phyloP scores from a whole-genome alignment of 64 coral and sea anemone genomes.

The Trachythela sp. region DNA sequence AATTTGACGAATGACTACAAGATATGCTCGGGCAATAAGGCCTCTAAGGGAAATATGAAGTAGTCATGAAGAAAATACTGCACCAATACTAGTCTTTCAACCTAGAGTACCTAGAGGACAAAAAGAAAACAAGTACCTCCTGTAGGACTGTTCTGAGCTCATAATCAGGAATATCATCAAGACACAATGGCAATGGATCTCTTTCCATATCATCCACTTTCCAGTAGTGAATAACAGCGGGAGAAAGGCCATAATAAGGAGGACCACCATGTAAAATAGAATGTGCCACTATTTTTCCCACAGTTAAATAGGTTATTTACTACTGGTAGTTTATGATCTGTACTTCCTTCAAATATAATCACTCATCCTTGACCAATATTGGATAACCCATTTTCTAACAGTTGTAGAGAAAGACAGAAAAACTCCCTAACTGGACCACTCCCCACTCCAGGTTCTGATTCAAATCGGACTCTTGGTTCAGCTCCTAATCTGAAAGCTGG shows the following conservation, averaged over 20 bases:
- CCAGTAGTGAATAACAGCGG: not conserved
- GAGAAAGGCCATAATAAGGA: not conserved
- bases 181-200: not conserved
- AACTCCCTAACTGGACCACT: not conserved
- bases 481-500: not conserved
- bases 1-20: too few relatives aligned
- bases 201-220: not conserved
- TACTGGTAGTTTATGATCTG: not conserved
- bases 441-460: not conserved
- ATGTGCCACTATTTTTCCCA: not conserved
- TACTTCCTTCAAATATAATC: not conserved
- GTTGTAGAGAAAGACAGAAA: not conserved
- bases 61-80: not conserved
- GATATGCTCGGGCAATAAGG: too few relatives aligned
- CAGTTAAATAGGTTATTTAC: not conserved
- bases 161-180: not conserved
- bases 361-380: not conserved
- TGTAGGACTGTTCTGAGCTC: not conserved
- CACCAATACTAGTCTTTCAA: not conserved
- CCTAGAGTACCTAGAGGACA: too few relatives aligned
- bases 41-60: not conserved
- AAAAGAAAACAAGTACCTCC: not conserved
- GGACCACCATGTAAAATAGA: not conserved
- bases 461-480: not conserved
- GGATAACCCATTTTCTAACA: not conserved